A percentile compares a stretch with the other conserved stretches of the same genome.
These are phyloP conservation scores for Nicator chloris DNA, from an alignment of 2,113 vertebrate species.

Conservation along the genomic window DNA sequence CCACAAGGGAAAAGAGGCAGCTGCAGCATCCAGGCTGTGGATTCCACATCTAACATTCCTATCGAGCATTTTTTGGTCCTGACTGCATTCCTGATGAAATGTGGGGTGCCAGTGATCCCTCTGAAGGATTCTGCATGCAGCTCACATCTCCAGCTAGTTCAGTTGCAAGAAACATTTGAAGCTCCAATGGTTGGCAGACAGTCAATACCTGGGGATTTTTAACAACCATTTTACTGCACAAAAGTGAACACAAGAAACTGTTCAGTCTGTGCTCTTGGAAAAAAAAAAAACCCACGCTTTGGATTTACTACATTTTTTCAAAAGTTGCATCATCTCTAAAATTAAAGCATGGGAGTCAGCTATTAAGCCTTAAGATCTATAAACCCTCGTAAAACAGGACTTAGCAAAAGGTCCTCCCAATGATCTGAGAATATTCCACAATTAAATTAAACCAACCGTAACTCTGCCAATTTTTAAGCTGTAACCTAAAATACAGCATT, in stretches of 20 bases:
- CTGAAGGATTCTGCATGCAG: constrained; percentile 2
- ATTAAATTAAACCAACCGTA: constrained; percentile 26
- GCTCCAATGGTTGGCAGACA: neutral
- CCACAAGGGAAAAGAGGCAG: neutral
- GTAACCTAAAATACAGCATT: constrained; percentile 53
- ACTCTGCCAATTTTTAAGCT: constrained; percentile 48
- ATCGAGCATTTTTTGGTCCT: neutral
- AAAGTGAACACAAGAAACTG: neutral
- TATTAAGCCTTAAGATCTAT: neutral
- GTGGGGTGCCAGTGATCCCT: neutral
- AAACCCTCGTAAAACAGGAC: neutral
- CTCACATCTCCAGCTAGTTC: neutral
- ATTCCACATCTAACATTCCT: neutral
- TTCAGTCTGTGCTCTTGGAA: neutral
- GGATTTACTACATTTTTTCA: neutral
- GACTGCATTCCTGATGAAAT: neutral
- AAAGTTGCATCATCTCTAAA: constrained; percentile 8
- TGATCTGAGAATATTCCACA: neutral
- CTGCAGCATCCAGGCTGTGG: neutral
- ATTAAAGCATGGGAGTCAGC: neutral
- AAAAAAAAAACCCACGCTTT: neutral
- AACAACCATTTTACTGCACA: neutral
- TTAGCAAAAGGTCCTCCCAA: neutral
- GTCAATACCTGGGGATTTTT: constrained; percentile 11
- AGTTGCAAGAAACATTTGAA: constrained; percentile 19